Evolutionary conservation across 1,140 invertebrate species (phyloP), one percentile per base, ranked within the genome.

Genomic region (Bombyx mori): DNA sequence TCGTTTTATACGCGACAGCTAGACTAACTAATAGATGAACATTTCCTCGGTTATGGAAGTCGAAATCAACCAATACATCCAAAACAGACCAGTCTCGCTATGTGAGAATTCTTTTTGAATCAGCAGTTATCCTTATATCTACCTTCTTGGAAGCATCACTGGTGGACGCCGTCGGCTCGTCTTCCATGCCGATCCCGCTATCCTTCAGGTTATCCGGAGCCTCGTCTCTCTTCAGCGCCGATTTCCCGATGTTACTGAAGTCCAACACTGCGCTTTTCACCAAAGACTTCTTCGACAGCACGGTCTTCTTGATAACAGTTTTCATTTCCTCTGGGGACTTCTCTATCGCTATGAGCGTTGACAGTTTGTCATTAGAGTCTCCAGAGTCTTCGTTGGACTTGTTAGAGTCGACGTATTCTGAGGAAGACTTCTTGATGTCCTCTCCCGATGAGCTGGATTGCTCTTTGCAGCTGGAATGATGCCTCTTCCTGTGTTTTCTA

Each of bases 381-480:
- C 73, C 63, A 0, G 84, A 87, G 56, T 84, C 82, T 56, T 87
- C 84, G 54, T 85, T 85, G 3, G 83, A 86, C 71, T 82, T 87
- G 48, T 79, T 80, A 0, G 79, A 84, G 43, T 86, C 83, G 26
- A 79, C 69, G 42, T 77, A 86, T 58, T 84, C 80, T 1, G 84
- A 77, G 44, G 80, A 79, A 7, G 81, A 85, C 49, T 85, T 85
- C 9, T 95, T 73, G 63, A 94, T 92, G 64, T 94, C 89, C 47
- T 89, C 86, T 3, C 93, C 94, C 0, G 95, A 95, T 22, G 96
- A 89, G 79, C 96, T 96, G 6, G 94, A 93, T 9, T 94, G 94
- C 79, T 96, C 95, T 85, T 95, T 95, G 72, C 93, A 93, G 63
- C 91, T 93, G 47, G 95, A 94, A 55, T 93, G 92, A 78, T 93